These are phyloP conservation scores for Donacobius atricapilla DNA, from an alignment of 2,113 vertebrate species.

Conservation along the genomic window DNA sequence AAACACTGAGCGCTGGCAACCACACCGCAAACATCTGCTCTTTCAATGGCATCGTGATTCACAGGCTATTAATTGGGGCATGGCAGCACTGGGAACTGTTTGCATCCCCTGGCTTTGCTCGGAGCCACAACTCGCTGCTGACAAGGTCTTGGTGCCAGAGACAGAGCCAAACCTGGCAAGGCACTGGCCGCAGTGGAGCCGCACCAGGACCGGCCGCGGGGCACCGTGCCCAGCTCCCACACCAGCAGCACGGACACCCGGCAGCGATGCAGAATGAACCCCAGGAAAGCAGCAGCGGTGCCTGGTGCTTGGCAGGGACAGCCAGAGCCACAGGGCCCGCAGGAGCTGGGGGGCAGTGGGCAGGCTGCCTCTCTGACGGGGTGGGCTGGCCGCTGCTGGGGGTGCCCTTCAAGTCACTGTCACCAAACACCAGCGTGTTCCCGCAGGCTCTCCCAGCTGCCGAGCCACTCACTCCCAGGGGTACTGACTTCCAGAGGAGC, in stretches of 20 bases:
- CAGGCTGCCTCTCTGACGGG: not conserved
- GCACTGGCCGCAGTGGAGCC: not conserved
- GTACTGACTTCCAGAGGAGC: not conserved
- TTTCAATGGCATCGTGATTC: slow-evolving; percentile 43
- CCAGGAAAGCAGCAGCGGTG: not conserved
- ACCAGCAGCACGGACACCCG: accelerated
- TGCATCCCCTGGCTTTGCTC: slow-evolving; percentile 34
- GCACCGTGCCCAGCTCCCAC: not conserved
- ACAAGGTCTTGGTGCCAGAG: not conserved
- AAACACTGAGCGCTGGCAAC: not conserved
- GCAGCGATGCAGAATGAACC: accelerated
- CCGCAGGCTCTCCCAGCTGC: not conserved
- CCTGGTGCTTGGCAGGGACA: not conserved
- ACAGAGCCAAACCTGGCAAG: not conserved
- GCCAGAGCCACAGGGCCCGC: accelerated
- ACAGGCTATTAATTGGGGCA: slow-evolving; percentile 46
- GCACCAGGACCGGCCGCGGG: accelerated
- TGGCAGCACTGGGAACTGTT: slow-evolving; percentile 24
- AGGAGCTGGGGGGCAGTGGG: accelerated
- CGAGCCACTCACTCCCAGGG: accelerated
- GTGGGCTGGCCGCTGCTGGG: not conserved
- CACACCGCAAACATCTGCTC: slow-evolving; percentile 35
- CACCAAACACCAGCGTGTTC: accelerated
- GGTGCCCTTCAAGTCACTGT: not conserved
- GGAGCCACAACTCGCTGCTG: slow-evolving; percentile 46